phyloP scores from a whole-genome alignment of 2,113 vertebrate species.

The Hassar affinis region DNA sequence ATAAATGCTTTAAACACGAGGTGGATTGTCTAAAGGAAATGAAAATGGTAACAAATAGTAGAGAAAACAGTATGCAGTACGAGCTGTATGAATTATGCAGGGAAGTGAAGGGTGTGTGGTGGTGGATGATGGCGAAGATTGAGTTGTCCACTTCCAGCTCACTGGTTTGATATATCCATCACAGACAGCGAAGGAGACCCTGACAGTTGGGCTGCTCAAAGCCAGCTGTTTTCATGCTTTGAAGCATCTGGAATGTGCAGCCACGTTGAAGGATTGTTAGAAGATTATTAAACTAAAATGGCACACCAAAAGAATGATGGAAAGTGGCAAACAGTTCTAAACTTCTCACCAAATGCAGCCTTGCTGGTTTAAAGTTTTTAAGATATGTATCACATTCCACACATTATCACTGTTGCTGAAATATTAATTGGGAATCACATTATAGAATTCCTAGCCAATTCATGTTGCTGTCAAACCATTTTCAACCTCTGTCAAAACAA shows the following conservation, averaged over 20 bases:
- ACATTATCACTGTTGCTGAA: neutral
- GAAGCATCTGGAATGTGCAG: constrained; percentile 69
- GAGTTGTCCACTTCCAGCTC: constrained; percentile 77
- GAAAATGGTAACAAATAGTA: neutral
- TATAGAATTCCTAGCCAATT: neutral
- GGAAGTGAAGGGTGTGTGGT: constrained; percentile 57
- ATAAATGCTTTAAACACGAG: neutral
- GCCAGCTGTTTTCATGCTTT: constrained; percentile 79
- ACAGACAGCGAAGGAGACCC: constrained; percentile 76
- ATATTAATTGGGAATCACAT: neutral
- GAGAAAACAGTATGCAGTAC: constrained; percentile 19
- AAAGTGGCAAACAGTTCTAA: constrained; percentile 57
- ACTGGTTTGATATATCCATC: constrained; percentile 78
- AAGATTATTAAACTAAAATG: constrained; percentile 77
- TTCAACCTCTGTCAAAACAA: too few relatives aligned
- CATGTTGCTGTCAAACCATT: neutral
- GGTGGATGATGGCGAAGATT: constrained; percentile 60
- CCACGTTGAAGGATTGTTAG: constrained; percentile 71
- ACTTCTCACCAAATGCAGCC: neutral
- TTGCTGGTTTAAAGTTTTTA: neutral
- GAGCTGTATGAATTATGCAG: constrained; percentile 67
- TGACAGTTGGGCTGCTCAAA: constrained; percentile 75
- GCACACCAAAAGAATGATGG: constrained; percentile 67
- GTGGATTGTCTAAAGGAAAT: constrained; percentile 10
- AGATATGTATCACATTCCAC: neutral